Conservation (phyloP, 2,888 invertebrate genomes). For the Megamerina dolium region DNA sequence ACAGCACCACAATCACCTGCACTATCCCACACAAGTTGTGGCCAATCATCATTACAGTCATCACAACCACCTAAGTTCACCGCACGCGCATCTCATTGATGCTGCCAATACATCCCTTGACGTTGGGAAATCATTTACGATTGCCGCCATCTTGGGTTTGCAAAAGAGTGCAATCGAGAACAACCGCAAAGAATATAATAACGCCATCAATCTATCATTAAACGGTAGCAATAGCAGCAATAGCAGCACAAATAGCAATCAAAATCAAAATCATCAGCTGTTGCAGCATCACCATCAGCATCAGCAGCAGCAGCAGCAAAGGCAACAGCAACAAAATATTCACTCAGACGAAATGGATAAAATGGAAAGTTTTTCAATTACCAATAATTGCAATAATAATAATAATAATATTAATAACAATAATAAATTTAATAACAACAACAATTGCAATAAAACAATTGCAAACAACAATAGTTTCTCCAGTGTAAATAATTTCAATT, state of each 20-base stretch:
- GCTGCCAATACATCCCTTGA: conserved; percentile 46
- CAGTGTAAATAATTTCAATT: conserved; percentile 43
- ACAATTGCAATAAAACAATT: conserved; percentile 20
- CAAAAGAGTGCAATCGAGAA: conserved; percentile 49
- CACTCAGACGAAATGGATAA: neutral
- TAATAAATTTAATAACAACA: conserved; percentile 22
- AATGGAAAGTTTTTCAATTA: neutral
- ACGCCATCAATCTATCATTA: conserved; percentile 48
- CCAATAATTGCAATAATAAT: conserved; percentile 4
- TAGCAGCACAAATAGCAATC: conserved; percentile 16
- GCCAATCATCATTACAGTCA: conserved; percentile 9
- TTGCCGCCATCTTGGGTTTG: conserved; percentile 79
- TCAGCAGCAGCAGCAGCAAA: conserved; percentile 12
- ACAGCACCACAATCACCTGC: conserved; percentile 12
- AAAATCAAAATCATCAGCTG: conserved; percentile 1
- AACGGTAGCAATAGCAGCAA: conserved; percentile 25
- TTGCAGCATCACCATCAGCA: too few species aligned
- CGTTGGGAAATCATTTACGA: conserved; percentile 72
- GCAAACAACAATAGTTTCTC: conserved; percentile 18
- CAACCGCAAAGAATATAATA: conserved; percentile 44
- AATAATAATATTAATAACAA: conserved; percentile 18
- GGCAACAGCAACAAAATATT: conserved; percentile 6
- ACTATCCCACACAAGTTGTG: conserved; percentile 8
- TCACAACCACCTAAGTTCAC: conserved; percentile 17
- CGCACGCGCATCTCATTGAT: conserved; percentile 39